phyloP scores from a whole-genome alignment of 2,113 vertebrate species.

The Callopanchax toddi region DNA sequence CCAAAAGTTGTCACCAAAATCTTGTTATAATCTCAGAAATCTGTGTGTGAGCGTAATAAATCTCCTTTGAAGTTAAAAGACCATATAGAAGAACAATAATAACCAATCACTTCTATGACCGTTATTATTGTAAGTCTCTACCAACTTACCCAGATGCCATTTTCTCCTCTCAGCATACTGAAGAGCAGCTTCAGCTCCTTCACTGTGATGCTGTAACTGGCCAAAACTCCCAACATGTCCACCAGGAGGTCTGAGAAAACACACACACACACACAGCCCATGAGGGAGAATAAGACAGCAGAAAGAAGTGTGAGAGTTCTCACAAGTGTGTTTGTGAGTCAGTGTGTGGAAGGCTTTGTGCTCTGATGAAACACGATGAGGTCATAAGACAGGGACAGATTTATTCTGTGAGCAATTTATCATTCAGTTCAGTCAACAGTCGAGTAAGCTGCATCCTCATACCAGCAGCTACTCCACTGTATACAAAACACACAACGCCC shows the following conservation, averaged over 20 bases:
- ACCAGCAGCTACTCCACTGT: conserved; percentile 1
- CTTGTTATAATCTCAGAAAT: too few relatives aligned
- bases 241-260: conserved; percentile 92
- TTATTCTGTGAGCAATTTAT: conserved; percentile 25
- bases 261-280: conserved; percentile 25
- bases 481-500: conserved; percentile 11
- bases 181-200: conserved; percentile 99
- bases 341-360: conserved; percentile 20
- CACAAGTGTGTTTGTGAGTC: conserved; percentile 18
- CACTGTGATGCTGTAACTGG: conserved; percentile 99
- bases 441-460: neutral
- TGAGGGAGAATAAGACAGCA: conserved; percentile 14
- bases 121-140: neutral
- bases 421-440: conserved; percentile 26
- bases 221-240: conserved; percentile 99
- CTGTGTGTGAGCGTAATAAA: too few relatives aligned
- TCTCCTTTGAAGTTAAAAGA: too few relatives aligned
- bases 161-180: conserved; percentile 99
- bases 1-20: too few relatives aligned
- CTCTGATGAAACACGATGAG: conserved; percentile 33
- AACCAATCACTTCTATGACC: too few relatives aligned
- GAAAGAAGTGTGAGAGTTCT: neutral
- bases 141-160: conserved; percentile 93
- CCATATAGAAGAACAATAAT: too few relatives aligned
- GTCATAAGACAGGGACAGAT: conserved; percentile 23